phyloP scores from a whole-genome alignment of 1,140 invertebrate genomes.

The Orchesella cincta region DNA sequence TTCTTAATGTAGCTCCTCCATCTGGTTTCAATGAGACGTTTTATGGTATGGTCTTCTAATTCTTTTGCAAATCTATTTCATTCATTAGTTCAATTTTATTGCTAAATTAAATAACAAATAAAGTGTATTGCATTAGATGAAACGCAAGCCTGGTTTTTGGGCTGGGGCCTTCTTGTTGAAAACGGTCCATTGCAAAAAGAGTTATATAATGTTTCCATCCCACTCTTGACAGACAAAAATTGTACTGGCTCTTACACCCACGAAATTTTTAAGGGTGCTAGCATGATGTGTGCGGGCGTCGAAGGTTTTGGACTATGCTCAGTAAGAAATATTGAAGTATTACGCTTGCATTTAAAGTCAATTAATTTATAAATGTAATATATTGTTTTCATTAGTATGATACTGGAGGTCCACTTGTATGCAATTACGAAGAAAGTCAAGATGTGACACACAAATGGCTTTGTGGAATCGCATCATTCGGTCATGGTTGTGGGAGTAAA shows the following conservation, averaged over 20 bases:
- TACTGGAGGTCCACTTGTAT: background rate
- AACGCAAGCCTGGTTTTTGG: background rate
- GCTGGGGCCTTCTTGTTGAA: background rate
- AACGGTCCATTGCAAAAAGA: background rate
- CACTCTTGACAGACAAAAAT: background rate
- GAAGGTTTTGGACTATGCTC: background rate
- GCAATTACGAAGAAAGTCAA: background rate
- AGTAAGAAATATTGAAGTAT: background rate
- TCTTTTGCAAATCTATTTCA: background rate
- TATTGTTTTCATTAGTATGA: background rate
- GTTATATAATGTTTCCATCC: background rate
- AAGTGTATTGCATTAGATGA: background rate
- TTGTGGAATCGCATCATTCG: slow-evolving; percentile 7
- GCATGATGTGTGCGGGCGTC: background rate
- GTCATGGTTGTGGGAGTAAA: background rate
- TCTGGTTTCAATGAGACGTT: background rate
- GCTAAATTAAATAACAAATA: background rate
- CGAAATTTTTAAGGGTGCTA: background rate
- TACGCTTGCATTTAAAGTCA: background rate
- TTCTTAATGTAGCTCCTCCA: too few relatives aligned
- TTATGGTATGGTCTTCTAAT: background rate
- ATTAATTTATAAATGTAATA: slow-evolving; percentile 1
- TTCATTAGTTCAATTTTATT: background rate
- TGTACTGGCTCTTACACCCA: background rate
- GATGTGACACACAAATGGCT: background rate